phyloP scores from a whole-genome alignment of 1,140 invertebrate species.

The Pogonognathellus flavescens region DNA sequence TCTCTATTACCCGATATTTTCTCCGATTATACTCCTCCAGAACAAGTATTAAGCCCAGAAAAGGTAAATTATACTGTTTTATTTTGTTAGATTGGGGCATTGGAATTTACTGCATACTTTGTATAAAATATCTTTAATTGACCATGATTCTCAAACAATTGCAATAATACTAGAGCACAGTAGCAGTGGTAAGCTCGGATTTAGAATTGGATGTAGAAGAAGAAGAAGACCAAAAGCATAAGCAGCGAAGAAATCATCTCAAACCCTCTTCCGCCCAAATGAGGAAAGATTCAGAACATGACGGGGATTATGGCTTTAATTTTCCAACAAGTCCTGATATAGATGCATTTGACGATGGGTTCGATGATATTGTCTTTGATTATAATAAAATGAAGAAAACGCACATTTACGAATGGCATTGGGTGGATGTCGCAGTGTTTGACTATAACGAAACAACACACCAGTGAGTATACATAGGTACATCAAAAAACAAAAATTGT shows the following conservation, averaged over 20 bases:
- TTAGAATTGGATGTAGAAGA: constrained; percentile 16
- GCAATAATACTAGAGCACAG: too few relatives aligned
- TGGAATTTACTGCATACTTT: not conserved
- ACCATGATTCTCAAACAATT: too few relatives aligned
- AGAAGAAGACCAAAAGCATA: not conserved
- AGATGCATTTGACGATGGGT: constrained; percentile 59
- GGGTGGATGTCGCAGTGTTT: constrained; percentile 63
- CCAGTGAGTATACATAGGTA: not conserved
- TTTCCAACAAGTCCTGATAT: constrained; percentile 57
- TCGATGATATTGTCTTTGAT: constrained; percentile 60
- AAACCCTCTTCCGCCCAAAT: not conserved
- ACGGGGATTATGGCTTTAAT: constrained; percentile 17
- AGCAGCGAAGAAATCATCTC: not conserved
- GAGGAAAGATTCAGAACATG: constrained; percentile 13
- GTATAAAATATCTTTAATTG: not conserved
- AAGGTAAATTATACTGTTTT: not conserved
- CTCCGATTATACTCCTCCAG: constrained; percentile 9
- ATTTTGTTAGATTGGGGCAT: too few relatives aligned
- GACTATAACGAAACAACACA: constrained; percentile 45
- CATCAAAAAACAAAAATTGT: too few relatives aligned
- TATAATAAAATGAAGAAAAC: constrained; percentile 64
- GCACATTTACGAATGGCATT: constrained; percentile 63
- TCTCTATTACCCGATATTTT: constrained; percentile 56
- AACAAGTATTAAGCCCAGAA: not conserved
- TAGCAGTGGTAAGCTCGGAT: too few relatives aligned